Evolutionary conservation across 2,888 invertebrate species (phyloP).

Genomic region (Lomographa bimaculata): DNA sequence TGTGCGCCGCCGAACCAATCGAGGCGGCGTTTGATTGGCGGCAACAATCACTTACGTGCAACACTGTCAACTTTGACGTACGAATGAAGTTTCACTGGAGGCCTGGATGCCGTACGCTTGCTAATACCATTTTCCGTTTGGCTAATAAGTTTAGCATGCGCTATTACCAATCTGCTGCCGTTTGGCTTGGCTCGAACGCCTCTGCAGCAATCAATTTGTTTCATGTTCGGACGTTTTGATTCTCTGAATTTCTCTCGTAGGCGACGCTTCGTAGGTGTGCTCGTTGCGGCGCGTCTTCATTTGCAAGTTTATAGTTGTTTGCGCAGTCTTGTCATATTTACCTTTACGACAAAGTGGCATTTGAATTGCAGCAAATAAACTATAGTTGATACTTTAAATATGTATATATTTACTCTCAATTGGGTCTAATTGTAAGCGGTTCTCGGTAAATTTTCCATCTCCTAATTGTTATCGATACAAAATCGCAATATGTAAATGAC

Average conservation of each 20-base stretch:
- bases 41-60: constrained; percentile 76
- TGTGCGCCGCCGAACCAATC: constrained; percentile 56
- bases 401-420: constrained; percentile 29
- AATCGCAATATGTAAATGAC: constrained; percentile 77
- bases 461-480: constrained; percentile 71
- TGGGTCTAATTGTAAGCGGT: constrained; percentile 41
- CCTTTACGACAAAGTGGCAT: constrained; percentile 39
- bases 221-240: constrained; percentile 77
- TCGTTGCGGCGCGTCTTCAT: constrained; percentile 69
- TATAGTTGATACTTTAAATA: constrained; percentile 11
- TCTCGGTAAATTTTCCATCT: constrained; percentile 54
- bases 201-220: constrained; percentile 79
- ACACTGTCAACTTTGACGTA: constrained; percentile 72
- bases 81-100: constrained; percentile 71
- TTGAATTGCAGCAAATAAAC: constrained; percentile 33
- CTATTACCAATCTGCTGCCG: constrained; percentile 78
- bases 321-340: constrained; percentile 47
- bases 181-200: constrained; percentile 66
- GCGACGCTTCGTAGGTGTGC: constrained; percentile 54
- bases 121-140: constrained; percentile 81
- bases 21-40: constrained; percentile 71
- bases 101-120: constrained; percentile 62
- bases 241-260: constrained; percentile 65
- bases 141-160: constrained; percentile 82
- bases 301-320: constrained; percentile 68